These are phyloP conservation scores for Styela clava DNA, from an alignment of 23 tunicate species.

Conservation along the genomic window DNA sequence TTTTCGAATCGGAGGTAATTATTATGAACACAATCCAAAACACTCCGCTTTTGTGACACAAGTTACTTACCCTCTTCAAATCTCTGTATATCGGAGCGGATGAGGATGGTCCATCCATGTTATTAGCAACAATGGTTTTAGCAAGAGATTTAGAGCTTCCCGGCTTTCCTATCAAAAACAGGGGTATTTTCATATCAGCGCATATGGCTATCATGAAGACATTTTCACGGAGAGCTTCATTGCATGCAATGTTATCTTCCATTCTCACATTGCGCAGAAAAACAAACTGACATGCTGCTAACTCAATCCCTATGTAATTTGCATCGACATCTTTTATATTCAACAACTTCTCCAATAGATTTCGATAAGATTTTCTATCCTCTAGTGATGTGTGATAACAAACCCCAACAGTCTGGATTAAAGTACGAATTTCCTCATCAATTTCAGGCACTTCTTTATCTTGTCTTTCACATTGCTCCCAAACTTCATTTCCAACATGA, in stretches of 20 bases:
- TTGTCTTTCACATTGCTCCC: background rate
- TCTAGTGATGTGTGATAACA: constrained; percentile 63
- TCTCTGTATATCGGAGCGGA: constrained; percentile 34
- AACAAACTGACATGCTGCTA: constrained; percentile 47
- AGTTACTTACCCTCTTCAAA: constrained; percentile 48
- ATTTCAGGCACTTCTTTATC: constrained; percentile 12
- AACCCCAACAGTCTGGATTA: constrained; percentile 50
- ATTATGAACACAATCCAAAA: no score
- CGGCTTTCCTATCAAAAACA: constrained; percentile 77
- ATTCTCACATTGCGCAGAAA: constrained; percentile 33
- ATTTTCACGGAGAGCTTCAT: constrained; percentile 81
- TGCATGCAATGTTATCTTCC: constrained; percentile 62
- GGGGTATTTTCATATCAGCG: constrained; percentile 65
- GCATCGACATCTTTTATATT: constrained; percentile 1
- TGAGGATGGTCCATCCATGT: constrained; percentile 65
- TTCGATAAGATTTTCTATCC: constrained; percentile 19
- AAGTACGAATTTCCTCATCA: constrained; percentile 23
- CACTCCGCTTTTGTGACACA: no score
- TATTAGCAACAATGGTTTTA: constrained; percentile 62
- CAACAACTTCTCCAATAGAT: background rate
- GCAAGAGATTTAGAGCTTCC: constrained; percentile 90
- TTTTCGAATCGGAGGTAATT: no score
- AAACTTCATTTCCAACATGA: constrained; percentile 23
- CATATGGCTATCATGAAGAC: constrained; percentile 80
- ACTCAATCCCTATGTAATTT: constrained; percentile 26